Conservation (phyloP, 2,888 invertebrate species). For the Gryllus longicercus region DNA sequence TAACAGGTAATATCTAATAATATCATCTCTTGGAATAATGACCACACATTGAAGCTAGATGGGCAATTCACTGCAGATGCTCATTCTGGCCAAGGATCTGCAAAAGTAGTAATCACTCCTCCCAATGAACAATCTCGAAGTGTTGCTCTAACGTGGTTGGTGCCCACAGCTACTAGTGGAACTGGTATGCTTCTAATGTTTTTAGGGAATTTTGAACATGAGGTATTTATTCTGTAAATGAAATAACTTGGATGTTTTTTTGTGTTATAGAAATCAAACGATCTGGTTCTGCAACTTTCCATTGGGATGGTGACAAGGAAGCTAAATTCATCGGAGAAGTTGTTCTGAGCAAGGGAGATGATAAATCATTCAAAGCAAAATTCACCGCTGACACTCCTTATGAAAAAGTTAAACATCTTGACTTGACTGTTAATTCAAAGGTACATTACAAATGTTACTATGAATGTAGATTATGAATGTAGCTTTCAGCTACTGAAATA, state of each 20-base stretch:
- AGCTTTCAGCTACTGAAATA: not conserved
- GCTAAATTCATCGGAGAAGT: slow-evolving; percentile 40
- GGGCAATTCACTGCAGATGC: not conserved
- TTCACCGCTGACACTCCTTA: slow-evolving; percentile 42
- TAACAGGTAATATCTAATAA: slow-evolving; percentile 44
- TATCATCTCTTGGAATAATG: slow-evolving; percentile 54
- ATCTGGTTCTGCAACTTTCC: slow-evolving; percentile 37
- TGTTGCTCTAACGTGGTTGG: slow-evolving; percentile 38
- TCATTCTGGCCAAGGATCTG: slow-evolving; percentile 43
- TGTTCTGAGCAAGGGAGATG: slow-evolving; percentile 35
- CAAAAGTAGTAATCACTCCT: slow-evolving; percentile 49
- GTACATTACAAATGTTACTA: slow-evolving; percentile 37
- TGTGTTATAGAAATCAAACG: slow-evolving; percentile 39
- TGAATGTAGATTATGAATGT: not conserved
- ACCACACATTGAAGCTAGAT: slow-evolving; percentile 52
- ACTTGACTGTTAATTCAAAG: slow-evolving; percentile 44
- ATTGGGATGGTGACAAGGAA: slow-evolving; percentile 41
- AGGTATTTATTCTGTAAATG: too few species aligned
- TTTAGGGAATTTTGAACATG: too few species aligned
- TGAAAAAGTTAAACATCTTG: slow-evolving; percentile 41
- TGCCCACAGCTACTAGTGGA: not conserved
- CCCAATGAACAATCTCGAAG: slow-evolving; percentile 53
- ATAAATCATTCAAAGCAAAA: slow-evolving; percentile 35
- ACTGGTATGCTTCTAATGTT: not conserved
- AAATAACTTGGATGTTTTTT: not conserved